These are phyloP conservation scores for Lepidostoma basale DNA, from an alignment of 1,140 invertebrate species.

Conservation along the genomic window DNA sequence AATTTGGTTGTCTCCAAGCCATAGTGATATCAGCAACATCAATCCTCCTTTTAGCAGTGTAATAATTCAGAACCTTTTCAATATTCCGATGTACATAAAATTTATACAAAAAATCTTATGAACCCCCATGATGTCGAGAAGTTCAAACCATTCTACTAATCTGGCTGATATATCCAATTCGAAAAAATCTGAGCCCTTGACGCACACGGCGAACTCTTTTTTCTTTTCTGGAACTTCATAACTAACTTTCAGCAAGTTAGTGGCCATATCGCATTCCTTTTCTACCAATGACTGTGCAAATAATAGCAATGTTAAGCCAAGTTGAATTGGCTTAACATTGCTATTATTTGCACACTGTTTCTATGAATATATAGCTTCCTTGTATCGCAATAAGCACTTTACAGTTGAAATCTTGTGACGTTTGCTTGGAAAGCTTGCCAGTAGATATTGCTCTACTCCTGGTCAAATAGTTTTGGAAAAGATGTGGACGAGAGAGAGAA, in stretches of 20 bases:
- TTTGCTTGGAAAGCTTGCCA: background rate
- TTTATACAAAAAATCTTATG: conserved; percentile 93
- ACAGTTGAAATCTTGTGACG: background rate
- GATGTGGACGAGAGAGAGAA: background rate
- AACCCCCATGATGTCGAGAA: conserved; percentile 85
- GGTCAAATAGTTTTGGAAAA: background rate
- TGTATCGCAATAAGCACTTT: conserved; percentile 73
- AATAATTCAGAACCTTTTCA: conserved; percentile 83
- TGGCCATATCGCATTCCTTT: conserved; percentile 80
- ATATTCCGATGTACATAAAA: conserved; percentile 90
- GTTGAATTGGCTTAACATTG: conserved; percentile 88
- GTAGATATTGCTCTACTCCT: background rate
- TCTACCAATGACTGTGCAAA: conserved; percentile 89
- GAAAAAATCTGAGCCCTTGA: conserved; percentile 90
- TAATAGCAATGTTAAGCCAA: conserved; percentile 82
- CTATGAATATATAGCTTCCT: conserved; percentile 49
- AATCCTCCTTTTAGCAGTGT: conserved; percentile 75
- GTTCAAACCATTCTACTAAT: conserved; percentile 93
- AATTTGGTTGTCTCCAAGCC: conserved; percentile 88
- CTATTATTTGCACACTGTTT: conserved; percentile 73
- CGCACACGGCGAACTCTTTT: conserved; percentile 90
- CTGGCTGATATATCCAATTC: conserved; percentile 87
- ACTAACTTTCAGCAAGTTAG: conserved; percentile 83
- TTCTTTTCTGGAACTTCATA: conserved; percentile 75
- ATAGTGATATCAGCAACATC: conserved; percentile 85